Evolutionary conservation across 2,113 vertebrate species (phyloP).

Genomic region (Python bivittatus): DNA sequence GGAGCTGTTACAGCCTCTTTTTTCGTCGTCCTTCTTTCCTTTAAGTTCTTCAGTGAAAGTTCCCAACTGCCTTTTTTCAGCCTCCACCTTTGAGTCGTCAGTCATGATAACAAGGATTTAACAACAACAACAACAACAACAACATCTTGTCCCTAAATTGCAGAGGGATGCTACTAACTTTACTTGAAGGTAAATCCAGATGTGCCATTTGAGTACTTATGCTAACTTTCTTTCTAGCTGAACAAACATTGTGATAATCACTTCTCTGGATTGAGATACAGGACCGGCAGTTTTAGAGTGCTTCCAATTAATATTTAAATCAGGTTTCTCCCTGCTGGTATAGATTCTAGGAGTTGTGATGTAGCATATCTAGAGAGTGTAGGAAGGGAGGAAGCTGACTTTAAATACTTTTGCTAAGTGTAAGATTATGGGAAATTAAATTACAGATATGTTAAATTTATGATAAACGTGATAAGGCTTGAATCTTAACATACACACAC

Average conservation of each 20-base stretch:
- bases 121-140: background rate
- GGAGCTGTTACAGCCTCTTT: background rate
- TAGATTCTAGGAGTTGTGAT: background rate
- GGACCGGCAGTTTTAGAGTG: background rate
- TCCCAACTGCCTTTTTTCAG: background rate
- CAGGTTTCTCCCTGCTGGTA: background rate
- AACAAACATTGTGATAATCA: fast-evolving
- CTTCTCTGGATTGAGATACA: fast-evolving
- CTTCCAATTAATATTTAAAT: background rate
- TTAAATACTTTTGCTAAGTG: background rate
- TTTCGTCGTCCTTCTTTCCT: background rate
- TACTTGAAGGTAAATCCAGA: slow-evolving; percentile 60
- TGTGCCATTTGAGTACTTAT: background rate
- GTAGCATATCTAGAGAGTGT: background rate
- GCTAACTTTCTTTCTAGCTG: background rate
- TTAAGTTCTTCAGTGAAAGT: background rate
- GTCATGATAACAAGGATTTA: background rate
- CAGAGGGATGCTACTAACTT: background rate
- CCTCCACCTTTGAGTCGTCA: background rate
- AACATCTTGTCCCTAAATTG: background rate
- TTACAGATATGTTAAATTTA: background rate
- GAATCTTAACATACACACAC: background rate
- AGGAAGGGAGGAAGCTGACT: background rate
- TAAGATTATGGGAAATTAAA: background rate
- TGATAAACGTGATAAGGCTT: background rate